Base-by-base conservation (phyloP, 2,797 vertebrate species). In the Tachyglossus aculeatus region DNA sequence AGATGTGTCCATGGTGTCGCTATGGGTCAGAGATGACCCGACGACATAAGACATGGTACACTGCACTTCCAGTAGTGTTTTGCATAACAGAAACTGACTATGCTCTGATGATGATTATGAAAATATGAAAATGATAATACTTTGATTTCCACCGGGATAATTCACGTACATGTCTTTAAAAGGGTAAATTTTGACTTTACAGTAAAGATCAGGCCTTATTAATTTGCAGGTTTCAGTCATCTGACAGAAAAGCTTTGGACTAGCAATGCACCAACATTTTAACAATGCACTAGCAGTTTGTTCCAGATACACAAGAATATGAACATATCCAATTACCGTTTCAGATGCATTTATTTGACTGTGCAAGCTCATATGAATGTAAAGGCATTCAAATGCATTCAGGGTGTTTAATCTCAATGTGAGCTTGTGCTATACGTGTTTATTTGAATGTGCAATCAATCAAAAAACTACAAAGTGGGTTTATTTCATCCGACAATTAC, bases 401-500 rank as follows among this genome's bases (percentile, higher is more conserved):
- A 70, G 16, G n/a, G n/a, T n/a, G n/a, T n/a, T n/a, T n/a, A n/a
- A n/a, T n/a, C n/a, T n/a, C n/a, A n/a, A n/a, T n/a, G n/a, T n/a
- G n/a, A n/a, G n/a, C n/a, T n/a, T n/a, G n/a, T n/a, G n/a, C n/a
- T n/a, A n/a, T n/a, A n/a, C 58, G 33, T 76, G 72, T 72, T 67
- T 82, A 72, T 84, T 57, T 75, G 75, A 79, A 65, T 72, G 61
- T 68, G 55, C 67, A 79, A 77, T 77, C 80, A 77, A 62, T 86
- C 75, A 83, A 70, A 71, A 56, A 73, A 77, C 77, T 68, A 43
- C 37, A 39, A 55, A 71, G 56, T 54, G 43, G n/a, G 69, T 73
- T 71, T 71, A 59, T 77, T 55, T 61, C 62, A 60, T 57, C 63
- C 40, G 9, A 13, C 67, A 43, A 74, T 60, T 74, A 16, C 31